Evolutionary conservation across 2,888 invertebrate species (phyloP), one percentile per base, ranked within the genome.

Genomic region (Tenthredo amoena): DNA sequence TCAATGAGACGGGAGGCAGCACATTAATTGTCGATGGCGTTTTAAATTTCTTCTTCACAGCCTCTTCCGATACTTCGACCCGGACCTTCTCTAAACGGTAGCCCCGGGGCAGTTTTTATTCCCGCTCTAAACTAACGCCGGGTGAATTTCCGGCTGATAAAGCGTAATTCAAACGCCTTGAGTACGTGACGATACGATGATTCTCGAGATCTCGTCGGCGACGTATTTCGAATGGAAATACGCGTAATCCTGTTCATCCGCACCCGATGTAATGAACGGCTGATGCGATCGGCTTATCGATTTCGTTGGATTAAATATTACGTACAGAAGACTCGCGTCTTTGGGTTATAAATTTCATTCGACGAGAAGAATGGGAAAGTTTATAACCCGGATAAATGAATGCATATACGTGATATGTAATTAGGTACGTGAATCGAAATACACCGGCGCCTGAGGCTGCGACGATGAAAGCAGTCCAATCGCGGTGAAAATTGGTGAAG

Each of bases 91-190:
- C 21, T 26, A 62, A 62, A 62, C 26, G 62, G 62, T 62, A 62
- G 26, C 62, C 55, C 62, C 10, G 62, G 62, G 62, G 62, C 26
- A 62, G 62, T 62, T 62, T 62, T 62, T 62, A 62, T 26, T 21
- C 21, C 12, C 10, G 62, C 9, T 21, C 10, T 10, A 26, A 62
- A 62, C 62, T 62, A 7, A 62, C 26, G 26, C 10, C 62, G 62
- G 62, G 62, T 62, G 62, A 62, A 62, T 26, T 62, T 62, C 62
- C 62, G 62, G 62, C 26, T 26, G 62, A 62, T 62, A 62, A 62
- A 62, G 62, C 62, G 62, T 62, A 62, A 62, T 26, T 62, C 12
- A 62, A 62, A 62, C 10, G 26, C 26, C 62, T n/a, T n/a, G 47
- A 18, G n/a, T n/a, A n/a, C 55, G 55, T n/a, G 55, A 55, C 55